Conservation (phyloP, 2,888 invertebrate genomes). For the Lycaena phlaeas region DNA sequence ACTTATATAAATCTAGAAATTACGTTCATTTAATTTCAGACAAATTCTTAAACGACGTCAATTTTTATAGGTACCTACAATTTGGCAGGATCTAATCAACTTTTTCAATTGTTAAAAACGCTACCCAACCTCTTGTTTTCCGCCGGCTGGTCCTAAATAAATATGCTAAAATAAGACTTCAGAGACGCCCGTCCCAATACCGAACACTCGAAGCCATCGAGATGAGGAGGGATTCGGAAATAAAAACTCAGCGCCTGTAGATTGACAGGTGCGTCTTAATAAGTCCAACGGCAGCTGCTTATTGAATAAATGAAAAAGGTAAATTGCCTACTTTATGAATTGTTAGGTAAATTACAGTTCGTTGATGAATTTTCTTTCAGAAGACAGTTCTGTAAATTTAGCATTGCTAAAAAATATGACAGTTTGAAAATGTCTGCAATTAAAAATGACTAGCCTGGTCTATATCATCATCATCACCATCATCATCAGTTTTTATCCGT, state of each 20-base stretch:
- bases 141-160: constrained; percentile 39
- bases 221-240: constrained; percentile 50
- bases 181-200: constrained; percentile 28
- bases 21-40: no score
- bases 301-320: constrained; percentile 61
- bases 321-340: constrained; percentile 46
- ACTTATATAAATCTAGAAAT: no score
- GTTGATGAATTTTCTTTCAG: constrained; percentile 16
- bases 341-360: constrained; percentile 21
- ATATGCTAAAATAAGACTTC: constrained; percentile 52
- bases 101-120: constrained; percentile 41
- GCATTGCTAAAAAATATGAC: no score
- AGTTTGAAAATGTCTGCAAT: no score
- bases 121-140: constrained; percentile 28
- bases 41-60: no score
- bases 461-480: no score
- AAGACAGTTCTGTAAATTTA: background rate
- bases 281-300: constrained; percentile 61
- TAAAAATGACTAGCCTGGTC: no score
- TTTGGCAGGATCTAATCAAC: constrained; percentile 41
- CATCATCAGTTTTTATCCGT: no score
- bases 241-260: constrained; percentile 54
- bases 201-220: constrained; percentile 46
- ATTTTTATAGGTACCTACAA: background rate
- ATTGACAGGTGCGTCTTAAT: constrained; percentile 74